Evolutionary conservation across 2,888 invertebrate species (phyloP), one percentile per base, ranked within the genome.

Genomic region (Monopis laevigella): DNA sequence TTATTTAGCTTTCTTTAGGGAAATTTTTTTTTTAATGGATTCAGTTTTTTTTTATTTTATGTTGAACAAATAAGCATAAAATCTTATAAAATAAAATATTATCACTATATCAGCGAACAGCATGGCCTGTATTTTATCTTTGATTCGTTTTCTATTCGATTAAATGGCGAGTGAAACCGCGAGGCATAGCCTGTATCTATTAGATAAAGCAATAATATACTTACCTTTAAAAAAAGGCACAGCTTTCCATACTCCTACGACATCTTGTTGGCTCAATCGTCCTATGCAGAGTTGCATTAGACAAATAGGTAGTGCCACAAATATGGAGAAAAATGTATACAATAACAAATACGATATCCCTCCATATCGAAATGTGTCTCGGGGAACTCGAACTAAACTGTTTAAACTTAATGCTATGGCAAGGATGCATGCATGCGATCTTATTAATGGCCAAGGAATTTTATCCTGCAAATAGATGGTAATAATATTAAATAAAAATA

Each of bases 201-300:
- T n/a, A n/a, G n/a, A n/a, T n/a, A n/a, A n/a, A n/a, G n/a, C n/a
- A n/a, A n/a, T n/a, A n/a, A 29, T 4, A 40, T 18, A 50, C 52
- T 56, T 54, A 86, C 87, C 87, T 83, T 73, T 84, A 54, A 87
- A 84, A 52, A 87, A 81, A 1, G 87, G 87, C 27, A 87, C 85
- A 1, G 86, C 86, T 47, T 83, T 74, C 86, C 86, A 87, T 13
- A 85, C 70, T 36, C 86, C 86, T 3, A 85, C 84, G 13, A 84
- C 81, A 18, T 87, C 87, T 52, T 86, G 86, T 56, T 86, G 86
- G 43, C 86, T 85, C 42, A 87, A 71, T 57, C 87, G 86, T 4
- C 87, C 87, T 1, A 86, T 62, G 1, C 86, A 83, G 13, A 88
- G 68, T 59, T 88, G 86, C 41, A 87, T 65, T 49, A 86, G 73